phyloP scores from a whole-genome alignment of 2,888 invertebrate species.

The Harmothoe impar region DNA sequence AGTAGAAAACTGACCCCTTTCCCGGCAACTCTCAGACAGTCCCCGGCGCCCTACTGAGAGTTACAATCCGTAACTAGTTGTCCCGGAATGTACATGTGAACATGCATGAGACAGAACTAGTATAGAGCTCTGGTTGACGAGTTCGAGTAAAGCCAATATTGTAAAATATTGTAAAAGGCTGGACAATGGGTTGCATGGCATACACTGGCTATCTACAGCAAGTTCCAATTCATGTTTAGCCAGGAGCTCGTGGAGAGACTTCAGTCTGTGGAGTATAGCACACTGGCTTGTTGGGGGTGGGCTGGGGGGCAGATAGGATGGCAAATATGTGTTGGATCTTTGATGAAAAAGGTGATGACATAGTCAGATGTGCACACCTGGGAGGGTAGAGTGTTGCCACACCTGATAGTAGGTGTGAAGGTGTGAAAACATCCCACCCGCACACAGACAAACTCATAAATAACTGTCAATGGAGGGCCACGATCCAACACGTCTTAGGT shows the following conservation, averaged over 20 bases:
- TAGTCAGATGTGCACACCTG: slow-evolving; percentile 17
- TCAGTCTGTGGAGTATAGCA: background rate
- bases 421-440: background rate
- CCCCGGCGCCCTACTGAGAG: no score
- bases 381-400: background rate
- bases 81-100: no score
- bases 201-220: background rate
- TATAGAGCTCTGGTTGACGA: no score
- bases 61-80: no score
- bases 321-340: background rate
- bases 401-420: background rate
- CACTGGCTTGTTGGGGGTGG: background rate
- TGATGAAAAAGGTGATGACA: slow-evolving; percentile 25
- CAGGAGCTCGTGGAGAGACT: background rate
- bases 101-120: no score
- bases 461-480: background rate
- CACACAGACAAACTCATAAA: background rate
- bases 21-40: no score
- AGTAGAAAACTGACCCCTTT: no score
- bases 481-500: no score
- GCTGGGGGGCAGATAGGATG: background rate
- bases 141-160: no score
- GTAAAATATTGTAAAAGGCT: no score
- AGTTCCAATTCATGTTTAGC: background rate
- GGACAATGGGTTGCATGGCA: no score